Base-by-base conservation (phyloP, 2,113 vertebrate species). In the Furnarius figulus region DNA sequence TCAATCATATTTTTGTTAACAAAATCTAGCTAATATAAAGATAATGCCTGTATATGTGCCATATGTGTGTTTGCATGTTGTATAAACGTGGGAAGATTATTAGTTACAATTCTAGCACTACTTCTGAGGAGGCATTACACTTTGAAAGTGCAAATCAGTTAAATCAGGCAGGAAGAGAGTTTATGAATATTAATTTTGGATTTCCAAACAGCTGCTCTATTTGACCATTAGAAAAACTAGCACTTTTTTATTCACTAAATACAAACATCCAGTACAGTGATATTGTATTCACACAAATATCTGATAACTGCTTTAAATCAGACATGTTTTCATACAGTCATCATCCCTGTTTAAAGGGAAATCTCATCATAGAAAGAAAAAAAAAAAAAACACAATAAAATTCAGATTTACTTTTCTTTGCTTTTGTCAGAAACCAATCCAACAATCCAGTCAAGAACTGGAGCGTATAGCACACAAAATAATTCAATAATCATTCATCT, bases 141-240 rank as follows among this genome's bases (percentile, higher is more conserved):
- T 93, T 73, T 88, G 87, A 96, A 96, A 91, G 62, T 46, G 75
- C 71, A 95, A 87, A 88, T 90, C 63, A 76, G 39, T 94, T 81
- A 90, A 95, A 94, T 86, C 93, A 81, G 31, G 31, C 49, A 90
- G 39, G 35, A 82, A 93, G n/a, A 61, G 39, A 67, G 15, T 77
- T 87, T 84, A 88, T 91, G 90, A 88, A 93, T 90, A 95, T 93
- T 87, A 90, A 86, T 16, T 70, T 46, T 93, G 13, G 33, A 67
- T 94, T 94, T 92, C 68, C 75, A 91, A 96, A 84, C 91, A 93
- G 73, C 49, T 96, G 62, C 50, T 96, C 66, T 66, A 92, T 93
- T 92, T 94, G 84, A 93, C 85, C 46, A 73, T 52, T 55, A 49
- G 61, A 81, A 90, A 89, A 90, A 81, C 37, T 67, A 40, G 14